phyloP scores from a whole-genome alignment of 2,797 vertebrate species.

The Smutsia gigantea region DNA sequence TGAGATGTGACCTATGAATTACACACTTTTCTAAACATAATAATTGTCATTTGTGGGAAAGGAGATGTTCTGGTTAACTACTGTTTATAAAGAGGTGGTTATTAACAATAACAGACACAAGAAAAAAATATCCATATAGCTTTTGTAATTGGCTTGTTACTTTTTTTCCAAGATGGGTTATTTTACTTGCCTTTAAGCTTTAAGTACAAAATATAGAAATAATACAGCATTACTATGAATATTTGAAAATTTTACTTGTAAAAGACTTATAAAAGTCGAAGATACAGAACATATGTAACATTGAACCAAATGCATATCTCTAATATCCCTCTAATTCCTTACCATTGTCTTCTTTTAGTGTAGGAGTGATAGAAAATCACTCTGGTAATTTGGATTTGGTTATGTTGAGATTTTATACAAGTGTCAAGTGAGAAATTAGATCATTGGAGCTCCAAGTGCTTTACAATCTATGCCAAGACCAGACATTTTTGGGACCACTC shows the following conservation, averaged over 20 bases:
- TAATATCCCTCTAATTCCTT: not conserved
- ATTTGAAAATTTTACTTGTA: not conserved
- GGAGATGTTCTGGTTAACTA: not conserved
- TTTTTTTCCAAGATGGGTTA: not conserved
- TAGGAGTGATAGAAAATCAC: not conserved
- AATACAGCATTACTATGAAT: not conserved
- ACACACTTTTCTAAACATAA: not conserved
- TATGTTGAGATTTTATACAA: not conserved
- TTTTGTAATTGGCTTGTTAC: not conserved
- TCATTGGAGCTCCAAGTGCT: not conserved
- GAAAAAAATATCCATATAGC: not conserved
- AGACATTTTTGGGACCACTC: not conserved
- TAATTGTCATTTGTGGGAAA: not conserved
- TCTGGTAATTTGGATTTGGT: not conserved
- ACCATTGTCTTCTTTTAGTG: not conserved
- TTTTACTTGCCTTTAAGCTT: not conserved
- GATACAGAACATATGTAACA: too few species aligned
- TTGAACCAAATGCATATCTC: not conserved
- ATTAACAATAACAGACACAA: not conserved
- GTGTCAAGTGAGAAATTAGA: not conserved
- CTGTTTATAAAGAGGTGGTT: not conserved
- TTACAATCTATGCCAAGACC: not conserved
- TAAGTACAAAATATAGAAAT: not conserved
- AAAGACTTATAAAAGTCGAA: not conserved
- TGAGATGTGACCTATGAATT: not conserved